Conservation (phyloP, 2,797 vertebrate species). For the Betta splendens region DNA sequence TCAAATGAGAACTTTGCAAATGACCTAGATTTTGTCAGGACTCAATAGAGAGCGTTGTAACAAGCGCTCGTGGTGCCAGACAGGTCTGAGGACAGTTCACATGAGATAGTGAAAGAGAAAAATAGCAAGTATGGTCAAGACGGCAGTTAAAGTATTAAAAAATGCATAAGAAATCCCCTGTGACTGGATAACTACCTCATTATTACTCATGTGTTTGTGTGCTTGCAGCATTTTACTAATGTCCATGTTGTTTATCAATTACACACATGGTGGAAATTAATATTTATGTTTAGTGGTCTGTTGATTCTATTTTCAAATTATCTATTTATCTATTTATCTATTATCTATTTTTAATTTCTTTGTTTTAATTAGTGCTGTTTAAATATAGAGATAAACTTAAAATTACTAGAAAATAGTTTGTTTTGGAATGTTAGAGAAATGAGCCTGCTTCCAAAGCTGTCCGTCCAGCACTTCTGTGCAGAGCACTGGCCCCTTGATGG, state of each 20-base stretch:
- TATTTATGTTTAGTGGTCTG: background rate
- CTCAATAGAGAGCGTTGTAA: constrained; percentile 73
- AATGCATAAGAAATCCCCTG: background rate
- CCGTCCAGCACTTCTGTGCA: background rate
- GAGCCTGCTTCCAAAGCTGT: background rate
- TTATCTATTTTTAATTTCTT: too few species aligned
- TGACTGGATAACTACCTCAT: background rate
- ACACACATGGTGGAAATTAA: background rate
- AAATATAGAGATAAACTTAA: too few species aligned
- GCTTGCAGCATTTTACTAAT: background rate
- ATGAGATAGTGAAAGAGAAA: constrained; percentile 52
- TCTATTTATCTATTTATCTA: too few species aligned
- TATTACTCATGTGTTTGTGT: background rate
- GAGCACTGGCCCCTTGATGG: background rate
- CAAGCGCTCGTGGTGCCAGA: constrained; percentile 67
- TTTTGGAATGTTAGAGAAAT: too few species aligned
- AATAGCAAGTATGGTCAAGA: background rate
- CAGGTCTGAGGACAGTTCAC: constrained; percentile 47
- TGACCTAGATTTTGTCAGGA: constrained; percentile 78
- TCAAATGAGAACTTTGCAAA: constrained; percentile 67
- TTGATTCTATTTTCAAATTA: constrained; percentile 7
- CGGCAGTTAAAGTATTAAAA: background rate
- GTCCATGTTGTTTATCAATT: too few species aligned
- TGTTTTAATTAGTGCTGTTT: background rate
- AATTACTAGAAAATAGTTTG: too few species aligned